Base-by-base conservation (phyloP, 2,113 vertebrate genomes). In the Okapia johnstoni region DNA sequence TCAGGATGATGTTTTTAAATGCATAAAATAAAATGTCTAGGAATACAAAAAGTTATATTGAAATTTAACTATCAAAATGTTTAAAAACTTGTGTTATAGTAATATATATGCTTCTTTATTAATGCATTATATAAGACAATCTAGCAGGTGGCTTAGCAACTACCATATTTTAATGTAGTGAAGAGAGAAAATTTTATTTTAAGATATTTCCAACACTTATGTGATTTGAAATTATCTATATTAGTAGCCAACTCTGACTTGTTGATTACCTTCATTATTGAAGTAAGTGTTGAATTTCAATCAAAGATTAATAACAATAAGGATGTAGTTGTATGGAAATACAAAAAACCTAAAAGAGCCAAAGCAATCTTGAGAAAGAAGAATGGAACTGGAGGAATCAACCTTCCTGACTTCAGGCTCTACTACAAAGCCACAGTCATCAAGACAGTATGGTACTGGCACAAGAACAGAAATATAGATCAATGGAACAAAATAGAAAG, bases 211-310 rank as follows among this genome's bases (percentile, higher is more conserved):
- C 36, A 88, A 88, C 1, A 58, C 15, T 28, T 88, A 12, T 46
- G 16, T 80, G 36, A 91, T 93, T 85, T 81, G 46, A 94, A 87
- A 96, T 83, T 87, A 84, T 43, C 12, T 85, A 1, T 55, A 85
- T 46, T 61, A 58, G 50, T 46, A 54, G 4, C 26, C 46, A 92
- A 61, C 52, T 96, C 19, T 93, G n/a, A 70, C 50, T 92, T 95
- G 21, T 86, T 86, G 28, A 21, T 55, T 63, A 54, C 2, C 36
- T 85, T 57, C 54, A 77, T 55, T 92, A 86, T 46, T 96, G 26
- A 95, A 52, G 21, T 4, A 87, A 89, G 92, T 76, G 58, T 87
- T 96, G 54, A 83, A 84, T 90, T 87, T 93, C 43, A 87, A n/a
- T 87, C 66, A 40, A 17, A 28, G 7, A 23, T 92, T 17, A 83